phyloP scores from a whole-genome alignment of 2,888 invertebrate genomes.

The Kryphioiulus occultus region DNA sequence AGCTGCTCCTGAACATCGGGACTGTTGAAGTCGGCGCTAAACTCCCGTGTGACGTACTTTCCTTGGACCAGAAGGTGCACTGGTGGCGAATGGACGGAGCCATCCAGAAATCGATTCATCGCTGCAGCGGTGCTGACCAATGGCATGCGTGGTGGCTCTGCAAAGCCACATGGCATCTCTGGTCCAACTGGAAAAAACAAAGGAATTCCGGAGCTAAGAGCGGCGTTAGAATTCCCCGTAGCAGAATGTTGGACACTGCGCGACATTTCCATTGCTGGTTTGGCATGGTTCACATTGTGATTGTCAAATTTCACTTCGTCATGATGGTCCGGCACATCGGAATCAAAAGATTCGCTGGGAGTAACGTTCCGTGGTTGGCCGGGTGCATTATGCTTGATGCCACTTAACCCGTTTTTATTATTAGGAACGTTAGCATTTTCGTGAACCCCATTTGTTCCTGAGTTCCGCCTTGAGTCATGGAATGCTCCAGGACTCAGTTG shows the following conservation, averaged over 20 bases:
- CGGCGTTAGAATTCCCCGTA: background rate
- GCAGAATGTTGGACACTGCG: conserved; percentile 13
- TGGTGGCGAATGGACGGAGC: conserved; percentile 47
- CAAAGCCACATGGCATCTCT: background rate
- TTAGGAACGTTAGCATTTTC: background rate
- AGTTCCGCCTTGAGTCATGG: background rate
- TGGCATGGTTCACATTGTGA: conserved; percentile 12
- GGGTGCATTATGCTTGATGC: background rate
- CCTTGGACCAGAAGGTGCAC: conserved; percentile 37
- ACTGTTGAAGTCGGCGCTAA: conserved; percentile 47
- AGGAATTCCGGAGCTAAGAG: background rate
- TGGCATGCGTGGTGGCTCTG: background rate
- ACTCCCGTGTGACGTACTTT: conserved; percentile 46
- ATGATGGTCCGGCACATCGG: background rate
- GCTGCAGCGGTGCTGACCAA: background rate
- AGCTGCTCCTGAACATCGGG: background rate
- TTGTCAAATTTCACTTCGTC: background rate
- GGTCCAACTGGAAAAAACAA: background rate
- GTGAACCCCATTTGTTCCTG: background rate
- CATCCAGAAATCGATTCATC: conserved; percentile 1
- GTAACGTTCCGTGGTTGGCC: background rate
- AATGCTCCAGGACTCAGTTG: background rate
- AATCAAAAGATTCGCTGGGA: background rate
- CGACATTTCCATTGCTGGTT: background rate
- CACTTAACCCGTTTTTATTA: background rate